Evolutionary conservation across 2,797 vertebrate genomes (phyloP).

Genomic region (Ambastaia sidthimunki): DNA sequence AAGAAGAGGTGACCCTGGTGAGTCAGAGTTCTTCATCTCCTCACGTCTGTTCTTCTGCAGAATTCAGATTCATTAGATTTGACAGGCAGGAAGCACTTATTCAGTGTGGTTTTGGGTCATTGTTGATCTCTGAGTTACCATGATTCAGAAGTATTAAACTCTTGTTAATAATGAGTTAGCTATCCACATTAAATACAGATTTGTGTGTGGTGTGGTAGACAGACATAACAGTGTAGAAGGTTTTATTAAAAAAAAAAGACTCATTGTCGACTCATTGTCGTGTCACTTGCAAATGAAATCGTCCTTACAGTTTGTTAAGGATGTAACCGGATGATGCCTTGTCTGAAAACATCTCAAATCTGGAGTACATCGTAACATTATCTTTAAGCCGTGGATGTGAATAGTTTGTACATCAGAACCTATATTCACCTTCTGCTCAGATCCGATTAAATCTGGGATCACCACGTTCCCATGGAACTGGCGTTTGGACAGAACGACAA

Average conservation of each 20-base stretch:
- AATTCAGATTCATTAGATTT: slow-evolving; percentile 7
- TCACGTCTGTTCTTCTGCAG: slow-evolving; percentile 27
- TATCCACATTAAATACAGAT: not conserved
- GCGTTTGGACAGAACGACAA: slow-evolving; percentile 36
- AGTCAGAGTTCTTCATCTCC: slow-evolving; percentile 62
- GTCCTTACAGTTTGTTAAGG: not conserved
- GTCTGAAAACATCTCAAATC: not conserved
- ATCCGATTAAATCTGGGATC: slow-evolving; percentile 29
- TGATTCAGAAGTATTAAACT: slow-evolving; percentile 36
- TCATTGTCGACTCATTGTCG: slow-evolving; percentile 3
- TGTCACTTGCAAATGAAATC: not conserved
- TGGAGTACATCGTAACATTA: not conserved
- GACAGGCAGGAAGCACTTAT: not conserved
- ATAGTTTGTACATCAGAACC: slow-evolving; percentile 19
- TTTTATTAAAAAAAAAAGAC: not conserved
- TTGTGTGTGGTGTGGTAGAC: not conserved
- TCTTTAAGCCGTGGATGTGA: not conserved
- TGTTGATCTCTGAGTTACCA: slow-evolving; percentile 1
- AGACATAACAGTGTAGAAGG: not conserved
- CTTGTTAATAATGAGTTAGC: slow-evolving; percentile 11
- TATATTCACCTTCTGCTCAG: slow-evolving; percentile 12
- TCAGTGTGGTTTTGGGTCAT: slow-evolving; percentile 45
- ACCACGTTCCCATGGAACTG: slow-evolving; percentile 13
- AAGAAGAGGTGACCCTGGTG: slow-evolving; percentile 89
- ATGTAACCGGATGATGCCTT: not conserved